Conservation (phyloP, 2,888 invertebrate species). For the Drosophila greeni region DNA sequence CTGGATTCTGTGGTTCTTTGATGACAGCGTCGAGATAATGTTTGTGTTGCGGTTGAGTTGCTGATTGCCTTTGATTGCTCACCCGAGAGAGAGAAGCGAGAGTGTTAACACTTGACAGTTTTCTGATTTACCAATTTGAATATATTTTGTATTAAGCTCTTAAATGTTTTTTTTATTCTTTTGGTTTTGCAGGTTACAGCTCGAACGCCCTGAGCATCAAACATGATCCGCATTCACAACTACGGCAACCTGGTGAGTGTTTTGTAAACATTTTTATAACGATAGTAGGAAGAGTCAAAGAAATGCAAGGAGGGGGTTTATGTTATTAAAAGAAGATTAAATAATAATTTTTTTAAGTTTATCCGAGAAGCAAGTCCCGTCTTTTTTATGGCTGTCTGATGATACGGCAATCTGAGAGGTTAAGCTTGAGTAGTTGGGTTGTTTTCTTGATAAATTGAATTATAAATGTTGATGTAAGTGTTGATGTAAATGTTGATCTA, state of each 20-base stretch:
- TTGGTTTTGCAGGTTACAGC: constrained; percentile 87
- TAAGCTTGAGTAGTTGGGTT: too few relatives aligned
- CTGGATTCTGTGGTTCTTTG: constrained; percentile 51
- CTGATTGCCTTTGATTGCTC: constrained; percentile 62
- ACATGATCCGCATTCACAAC: constrained; percentile 92
- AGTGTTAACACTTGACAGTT: constrained; percentile 34
- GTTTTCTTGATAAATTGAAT: too few relatives aligned
- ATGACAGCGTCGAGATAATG: constrained; percentile 65
- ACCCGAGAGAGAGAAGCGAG: constrained; percentile 26
- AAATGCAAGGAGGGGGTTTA: background rate
- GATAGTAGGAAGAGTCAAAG: background rate
- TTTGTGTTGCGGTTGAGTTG: constrained; percentile 66
- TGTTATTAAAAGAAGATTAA: too few relatives aligned
- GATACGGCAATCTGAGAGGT: too few relatives aligned
- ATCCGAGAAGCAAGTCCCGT: too few relatives aligned
- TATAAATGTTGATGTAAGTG: too few relatives aligned
- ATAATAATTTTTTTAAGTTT: too few relatives aligned
- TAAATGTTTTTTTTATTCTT: constrained; percentile 13
- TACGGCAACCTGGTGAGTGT: constrained; percentile 91
- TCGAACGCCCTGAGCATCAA: constrained; percentile 87
- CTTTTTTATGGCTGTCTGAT: too few relatives aligned
- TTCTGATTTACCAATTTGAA: constrained; percentile 24
- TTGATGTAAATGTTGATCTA: too few relatives aligned
- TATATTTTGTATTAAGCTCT: constrained; percentile 3
- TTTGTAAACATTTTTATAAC: background rate